Evolutionary conservation across 2,113 vertebrate species (phyloP), one percentile per base, ranked within the genome.

Genomic region (Nicator chloris): DNA sequence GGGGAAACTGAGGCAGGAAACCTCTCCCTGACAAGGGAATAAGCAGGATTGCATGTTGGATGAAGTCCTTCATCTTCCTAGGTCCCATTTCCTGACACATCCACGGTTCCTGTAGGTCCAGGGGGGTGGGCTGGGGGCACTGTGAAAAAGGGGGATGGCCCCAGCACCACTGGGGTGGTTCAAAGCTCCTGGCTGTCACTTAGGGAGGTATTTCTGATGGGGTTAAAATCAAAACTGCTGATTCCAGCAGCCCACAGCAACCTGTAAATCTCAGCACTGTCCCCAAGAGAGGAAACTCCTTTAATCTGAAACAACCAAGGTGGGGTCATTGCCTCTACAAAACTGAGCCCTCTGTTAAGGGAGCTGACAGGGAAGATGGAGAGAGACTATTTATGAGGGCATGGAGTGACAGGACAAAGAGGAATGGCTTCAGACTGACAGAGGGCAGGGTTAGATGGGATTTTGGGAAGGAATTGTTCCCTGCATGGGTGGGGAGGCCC

Each of bases 401-500:
- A 20, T 59, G 61, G 30, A n/a, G 30, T 13, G 61, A 31, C 53
- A 82, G 54, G 30, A 31, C 7, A 13, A 9, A 4, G 61, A 49
- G 11, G 10, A 39, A 53, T 20, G 28, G 33, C 23, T 68, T 54
- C 70, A 35, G 1, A 40, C 24, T 69, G n/a, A 0, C 30, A 61
- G 47, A 35, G 17, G 8, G 0, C 17, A 26, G 40, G 18, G n/a
- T 1, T 27, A 1, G n/a, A 19, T 69, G 14, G 21, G 47, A 61
- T 61, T 19, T 3, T 47, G 30, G 40, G 30, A 15, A 61, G n/a
- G 2, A 82, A 54, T 45, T 4, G 0, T 7, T 45, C 5, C 6
- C 20, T 47, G 8, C 7, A 53, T 53, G 33, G 23, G 28, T 40
- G n/a, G 0, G 0, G 1, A 66, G 45, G 15, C 16, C 20, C 39